These are phyloP conservation scores for Luperina nickerlii DNA, from an alignment of 2,888 invertebrate species.

Conservation along the genomic window DNA sequence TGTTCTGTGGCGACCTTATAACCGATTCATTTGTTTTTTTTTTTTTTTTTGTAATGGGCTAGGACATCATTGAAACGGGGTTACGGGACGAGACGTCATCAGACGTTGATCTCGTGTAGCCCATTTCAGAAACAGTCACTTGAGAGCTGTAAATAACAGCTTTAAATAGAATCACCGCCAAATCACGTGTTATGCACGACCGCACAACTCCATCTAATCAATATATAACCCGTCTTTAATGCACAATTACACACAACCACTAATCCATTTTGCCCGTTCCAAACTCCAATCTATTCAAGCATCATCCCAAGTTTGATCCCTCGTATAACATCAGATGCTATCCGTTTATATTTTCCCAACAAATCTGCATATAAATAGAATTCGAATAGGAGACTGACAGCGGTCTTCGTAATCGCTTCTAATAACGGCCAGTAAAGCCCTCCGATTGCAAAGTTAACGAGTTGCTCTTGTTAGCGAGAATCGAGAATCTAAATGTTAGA, in stretches of 20 bases:
- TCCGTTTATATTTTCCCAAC: slow-evolving; percentile 31
- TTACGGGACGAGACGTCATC: not conserved
- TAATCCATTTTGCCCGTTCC: slow-evolving; percentile 1
- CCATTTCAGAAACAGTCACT: too few species aligned
- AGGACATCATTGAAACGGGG: not conserved
- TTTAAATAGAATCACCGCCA: not conserved
- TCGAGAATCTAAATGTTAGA: slow-evolving; percentile 29
- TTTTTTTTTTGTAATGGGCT: not conserved
- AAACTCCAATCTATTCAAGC: not conserved
- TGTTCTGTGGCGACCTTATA: not conserved
- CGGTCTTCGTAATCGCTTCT: slow-evolving; percentile 37
- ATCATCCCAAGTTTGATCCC: slow-evolving; percentile 18
- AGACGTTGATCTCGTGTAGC: not conserved
- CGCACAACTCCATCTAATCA: not conserved
- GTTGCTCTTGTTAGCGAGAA: slow-evolving; percentile 44
- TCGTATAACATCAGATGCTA: slow-evolving; percentile 25
- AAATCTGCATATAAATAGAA: slow-evolving; percentile 57
- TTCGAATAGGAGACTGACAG: slow-evolving; percentile 40
- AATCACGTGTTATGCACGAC: not conserved
- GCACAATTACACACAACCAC: not conserved
- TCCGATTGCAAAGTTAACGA: slow-evolving; percentile 50
- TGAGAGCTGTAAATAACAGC: not conserved
- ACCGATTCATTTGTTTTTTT: not conserved
- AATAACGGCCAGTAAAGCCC: slow-evolving; percentile 29
- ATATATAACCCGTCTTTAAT: not conserved